Conservation (phyloP, 1,140 invertebrate genomes). For the Himalopsyche phryganea region DNA sequence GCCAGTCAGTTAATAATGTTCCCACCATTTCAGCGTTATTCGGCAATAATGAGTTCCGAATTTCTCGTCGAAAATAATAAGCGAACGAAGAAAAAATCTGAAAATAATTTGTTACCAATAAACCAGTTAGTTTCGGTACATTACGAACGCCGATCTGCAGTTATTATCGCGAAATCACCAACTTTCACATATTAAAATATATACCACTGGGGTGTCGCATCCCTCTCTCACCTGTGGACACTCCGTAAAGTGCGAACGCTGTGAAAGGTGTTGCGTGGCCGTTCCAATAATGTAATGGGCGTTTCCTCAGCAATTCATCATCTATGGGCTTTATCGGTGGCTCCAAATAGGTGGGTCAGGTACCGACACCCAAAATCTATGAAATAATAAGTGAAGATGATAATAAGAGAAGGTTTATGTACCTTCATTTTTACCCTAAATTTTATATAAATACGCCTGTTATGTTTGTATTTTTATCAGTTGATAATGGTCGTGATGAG, state of each 20-base stretch:
- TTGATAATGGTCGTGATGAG: too few species aligned
- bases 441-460: too few species aligned
- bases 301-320: slow-evolving; percentile 32
- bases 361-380: too few species aligned
- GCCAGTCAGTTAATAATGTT: too few species aligned
- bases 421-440: too few species aligned
- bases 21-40: neutral
- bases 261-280: slow-evolving; percentile 11
- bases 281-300: slow-evolving; percentile 32
- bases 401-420: too few species aligned
- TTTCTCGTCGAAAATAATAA: slow-evolving; percentile 1
- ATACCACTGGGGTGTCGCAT: slow-evolving; percentile 7
- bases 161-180: slow-evolving; percentile 29
- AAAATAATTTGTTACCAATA: slow-evolving; percentile 26
- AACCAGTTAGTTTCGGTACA: slow-evolving; percentile 31
- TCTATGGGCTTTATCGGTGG: neutral
- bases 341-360: too few species aligned
- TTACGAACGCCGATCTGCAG: slow-evolving; percentile 16
- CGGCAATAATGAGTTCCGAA: slow-evolving; percentile 10
- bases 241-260: neutral
- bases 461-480: too few species aligned
- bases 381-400: too few species aligned
- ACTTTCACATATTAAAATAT: slow-evolving; percentile 25
- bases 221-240: neutral
- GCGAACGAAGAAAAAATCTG: slow-evolving; percentile 9